Percentiles rank a stretch among this genome's conserved stretches.
Conservation (phyloP, 1,140 invertebrate species). For the Mercenaria mercenaria region DNA sequence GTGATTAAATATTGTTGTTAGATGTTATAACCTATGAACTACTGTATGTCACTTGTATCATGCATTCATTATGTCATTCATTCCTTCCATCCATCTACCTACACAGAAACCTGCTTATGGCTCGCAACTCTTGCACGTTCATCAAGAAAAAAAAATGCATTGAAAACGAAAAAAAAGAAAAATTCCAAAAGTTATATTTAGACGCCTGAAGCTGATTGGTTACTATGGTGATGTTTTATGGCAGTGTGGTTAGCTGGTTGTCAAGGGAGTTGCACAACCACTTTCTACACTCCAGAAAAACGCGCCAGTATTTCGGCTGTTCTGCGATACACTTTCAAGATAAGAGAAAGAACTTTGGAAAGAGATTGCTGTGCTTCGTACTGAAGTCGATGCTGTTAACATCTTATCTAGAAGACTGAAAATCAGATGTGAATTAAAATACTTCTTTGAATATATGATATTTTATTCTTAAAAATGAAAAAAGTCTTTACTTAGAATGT, state of each 20-base stretch:
- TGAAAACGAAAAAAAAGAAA: neutral
- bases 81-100: conserved; percentile 73
- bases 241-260: conserved; percentile 99
- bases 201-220: conserved; percentile 25
- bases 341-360: no score
- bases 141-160: neutral
- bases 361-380: neutral
- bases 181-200: neutral
- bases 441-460: no score
- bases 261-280: conserved; percentile 92
- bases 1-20: neutral
- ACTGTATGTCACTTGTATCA: conserved; percentile 65
- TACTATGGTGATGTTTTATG: conserved; percentile 87
- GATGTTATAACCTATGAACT: conserved; percentile 13
- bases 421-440: no score
- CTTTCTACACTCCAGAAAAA: conserved; percentile 94
- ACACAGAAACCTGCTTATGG: conserved; percentile 48
- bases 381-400: neutral
- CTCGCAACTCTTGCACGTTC: conserved; percentile 27
- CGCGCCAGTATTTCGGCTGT: conserved; percentile 70
- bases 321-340: neutral
- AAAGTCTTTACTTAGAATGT: no score
- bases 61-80: conserved; percentile 68
- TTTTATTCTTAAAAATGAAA: no score
- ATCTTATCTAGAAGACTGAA: neutral